Base-by-base conservation (phyloP, 2,888 invertebrate species). In the Micoletzkya japonica region DNA sequence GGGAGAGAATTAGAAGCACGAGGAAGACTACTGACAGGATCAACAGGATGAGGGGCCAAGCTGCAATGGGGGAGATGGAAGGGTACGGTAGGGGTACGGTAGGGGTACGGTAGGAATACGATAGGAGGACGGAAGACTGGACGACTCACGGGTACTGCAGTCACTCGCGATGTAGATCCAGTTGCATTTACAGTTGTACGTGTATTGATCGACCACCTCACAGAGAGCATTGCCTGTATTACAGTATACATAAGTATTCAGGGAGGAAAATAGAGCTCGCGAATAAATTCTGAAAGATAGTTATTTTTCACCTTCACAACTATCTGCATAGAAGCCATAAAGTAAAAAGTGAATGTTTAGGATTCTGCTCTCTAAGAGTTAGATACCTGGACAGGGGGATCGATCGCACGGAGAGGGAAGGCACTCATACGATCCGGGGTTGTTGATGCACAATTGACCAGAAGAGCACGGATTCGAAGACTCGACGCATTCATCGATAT, bases 91-190 rank as follows among this genome's bases (percentile, higher is more conserved):
- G 4, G 4, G 20, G 10, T 32, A 6, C 3, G 30, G 30, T 6
- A 26, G 10, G 57, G 7, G 52, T 50, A 34, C 24, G 24, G 34
- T 36, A 7, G 24, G n/a, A 10, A n/a, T 54, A n/a, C n/a, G 24
- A 7, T 54, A 6, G 24, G 7, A 6, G n/a, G 17, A 10, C 17
- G 7, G 6, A 20, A 28, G 10, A 32, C 4, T 58, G 6, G 30
- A n/a, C 37, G 37, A 66, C 54, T 66, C 56, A 66, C 66, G 54
- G 30, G 66, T 66, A 37, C 56, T 37, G 32, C 66, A 66, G 32
- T 66, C 66, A 66, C 56, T 66, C 1, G 66, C 66, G 6, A 66
- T 37, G 56, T 66, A 66, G 52, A 66, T 66, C 66, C 66, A 66
- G 10, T 36, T 26, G 34, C 66, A 66, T 26, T 54, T 20, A 37